Conservation (phyloP, 1,140 invertebrate genomes). For the Platyscapa corneri region DNA sequence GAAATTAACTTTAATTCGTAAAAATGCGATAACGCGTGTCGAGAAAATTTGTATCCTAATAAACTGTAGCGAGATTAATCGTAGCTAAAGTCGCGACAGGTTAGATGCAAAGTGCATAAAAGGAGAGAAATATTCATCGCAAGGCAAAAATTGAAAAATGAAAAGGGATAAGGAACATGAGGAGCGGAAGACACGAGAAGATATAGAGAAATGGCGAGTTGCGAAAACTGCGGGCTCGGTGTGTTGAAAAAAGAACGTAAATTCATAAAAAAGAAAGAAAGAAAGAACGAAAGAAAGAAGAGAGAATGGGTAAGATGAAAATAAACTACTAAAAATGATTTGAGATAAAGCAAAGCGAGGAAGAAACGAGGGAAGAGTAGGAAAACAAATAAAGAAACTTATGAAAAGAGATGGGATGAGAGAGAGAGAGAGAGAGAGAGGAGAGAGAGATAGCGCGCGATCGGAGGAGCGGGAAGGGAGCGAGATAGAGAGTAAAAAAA, state of each 20-base stretch:
- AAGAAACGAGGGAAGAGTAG: slow-evolving; percentile 37
- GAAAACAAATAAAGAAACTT: slow-evolving; percentile 48
- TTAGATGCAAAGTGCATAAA: not conserved
- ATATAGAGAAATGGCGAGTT: not conserved
- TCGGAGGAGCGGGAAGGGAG: not conserved
- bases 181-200: not conserved
- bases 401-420: slow-evolving; percentile 1
- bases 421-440: not conserved
- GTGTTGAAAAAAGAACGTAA: slow-evolving; percentile 5
- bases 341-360: slow-evolving; percentile 34
- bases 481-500: slow-evolving; percentile 2
- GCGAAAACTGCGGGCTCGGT: slow-evolving; percentile 17
- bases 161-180: slow-evolving; percentile 17
- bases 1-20: too few species aligned
- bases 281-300: not conserved
- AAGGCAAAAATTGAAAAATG: slow-evolving; percentile 6
- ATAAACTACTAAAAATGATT: slow-evolving; percentile 38
- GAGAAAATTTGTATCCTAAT: not conserved
- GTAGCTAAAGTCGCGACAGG: not conserved
- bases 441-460: too few species aligned
- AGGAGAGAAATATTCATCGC: not conserved
- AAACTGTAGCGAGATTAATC: not conserved
- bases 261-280: slow-evolving; percentile 28
- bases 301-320: slow-evolving; percentile 13
- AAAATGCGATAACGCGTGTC: too few species aligned